phyloP scores from a whole-genome alignment of 2,797 vertebrate species.

The Anguilla megastoma region DNA sequence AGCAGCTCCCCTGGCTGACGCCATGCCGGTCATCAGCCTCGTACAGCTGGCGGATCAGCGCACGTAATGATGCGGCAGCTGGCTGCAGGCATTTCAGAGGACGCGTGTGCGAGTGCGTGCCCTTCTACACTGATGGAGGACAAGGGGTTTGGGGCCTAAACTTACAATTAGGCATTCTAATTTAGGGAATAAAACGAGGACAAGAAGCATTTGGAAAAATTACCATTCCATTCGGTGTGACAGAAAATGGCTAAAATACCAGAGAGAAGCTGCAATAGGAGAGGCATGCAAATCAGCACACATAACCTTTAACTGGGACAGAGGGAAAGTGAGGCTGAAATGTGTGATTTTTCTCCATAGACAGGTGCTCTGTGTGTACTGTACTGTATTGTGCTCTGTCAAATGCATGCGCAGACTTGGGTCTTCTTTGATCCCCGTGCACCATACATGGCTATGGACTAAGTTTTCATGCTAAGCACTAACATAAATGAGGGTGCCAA shows the following conservation, averaged over 20 bases:
- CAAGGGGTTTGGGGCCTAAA: not conserved
- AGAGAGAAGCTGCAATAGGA: not conserved
- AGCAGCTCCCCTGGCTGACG: not conserved
- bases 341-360: not conserved
- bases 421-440: conserved; percentile 40
- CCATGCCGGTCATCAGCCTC: not conserved
- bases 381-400: not conserved
- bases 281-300: not conserved
- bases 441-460: conserved; percentile 45
- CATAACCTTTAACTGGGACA: not conserved
- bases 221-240: not conserved
- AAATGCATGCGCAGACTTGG: conserved; percentile 33
- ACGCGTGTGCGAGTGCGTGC: not conserved
- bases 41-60: not conserved
- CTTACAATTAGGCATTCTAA: not conserved
- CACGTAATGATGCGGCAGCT: not conserved
- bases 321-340: not conserved
- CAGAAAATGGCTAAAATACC: not conserved
- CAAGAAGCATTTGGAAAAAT: not conserved
- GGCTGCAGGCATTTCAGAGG: not conserved
- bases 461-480: conserved; percentile 17
- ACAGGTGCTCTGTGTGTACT: not conserved
- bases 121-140: not conserved
- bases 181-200: not conserved
- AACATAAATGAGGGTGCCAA: conserved; percentile 49